phyloP scores from a whole-genome alignment of 2,888 invertebrate genomes.

The Eupsilia transversa region DNA sequence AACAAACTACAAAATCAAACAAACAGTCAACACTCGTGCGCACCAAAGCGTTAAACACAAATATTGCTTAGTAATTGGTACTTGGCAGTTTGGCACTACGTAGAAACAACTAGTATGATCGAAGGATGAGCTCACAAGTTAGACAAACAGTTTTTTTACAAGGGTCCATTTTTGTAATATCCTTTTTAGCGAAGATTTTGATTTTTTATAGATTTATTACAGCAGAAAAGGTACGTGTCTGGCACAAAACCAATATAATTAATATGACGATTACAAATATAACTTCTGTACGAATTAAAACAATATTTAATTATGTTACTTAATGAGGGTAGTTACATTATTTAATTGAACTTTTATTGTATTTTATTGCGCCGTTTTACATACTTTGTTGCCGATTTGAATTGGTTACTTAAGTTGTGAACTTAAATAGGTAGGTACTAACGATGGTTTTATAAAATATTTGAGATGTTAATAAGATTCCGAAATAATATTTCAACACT shows the following conservation, averaged over 20 bases:
- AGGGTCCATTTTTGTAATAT: background rate
- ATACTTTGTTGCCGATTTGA: background rate
- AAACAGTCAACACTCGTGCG: background rate
- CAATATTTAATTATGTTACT: background rate
- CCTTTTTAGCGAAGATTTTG: background rate
- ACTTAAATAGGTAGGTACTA: background rate
- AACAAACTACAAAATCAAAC: slow-evolving; percentile 15
- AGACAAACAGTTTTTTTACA: slow-evolving; percentile 17
- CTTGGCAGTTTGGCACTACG: background rate
- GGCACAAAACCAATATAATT: too few species aligned
- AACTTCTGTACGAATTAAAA: background rate
- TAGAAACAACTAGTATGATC: slow-evolving; percentile 12
- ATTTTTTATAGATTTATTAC: background rate
- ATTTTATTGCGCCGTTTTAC: too few species aligned
- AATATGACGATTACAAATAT: background rate
- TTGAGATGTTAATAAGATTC: slow-evolving; percentile 22
- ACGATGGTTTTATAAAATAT: background rate
- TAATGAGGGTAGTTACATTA: background rate
- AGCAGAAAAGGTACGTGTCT: background rate
- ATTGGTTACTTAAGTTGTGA: background rate
- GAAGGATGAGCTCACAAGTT: background rate
- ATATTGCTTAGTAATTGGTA: slow-evolving; percentile 21
- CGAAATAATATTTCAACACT: slow-evolving; percentile 49
- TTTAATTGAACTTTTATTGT: background rate
- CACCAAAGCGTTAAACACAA: slow-evolving; percentile 18